Evolutionary conservation across 2,797 vertebrate species (phyloP).

Genomic region (Coluber constrictor): DNA sequence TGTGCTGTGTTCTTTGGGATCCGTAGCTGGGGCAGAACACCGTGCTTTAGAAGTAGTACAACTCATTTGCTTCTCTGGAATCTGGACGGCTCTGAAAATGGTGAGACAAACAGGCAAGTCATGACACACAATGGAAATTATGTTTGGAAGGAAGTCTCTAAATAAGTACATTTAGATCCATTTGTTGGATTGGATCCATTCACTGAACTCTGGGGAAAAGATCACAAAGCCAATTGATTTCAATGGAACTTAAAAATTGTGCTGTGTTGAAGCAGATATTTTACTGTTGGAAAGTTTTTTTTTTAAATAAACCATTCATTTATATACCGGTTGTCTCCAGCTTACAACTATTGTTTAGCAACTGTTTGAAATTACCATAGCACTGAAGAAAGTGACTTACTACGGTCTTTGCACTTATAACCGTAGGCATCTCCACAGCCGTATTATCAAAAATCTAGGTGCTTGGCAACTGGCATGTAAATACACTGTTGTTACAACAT

Average conservation of each 20-base stretch:
- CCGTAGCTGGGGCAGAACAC: too few relatives aligned
- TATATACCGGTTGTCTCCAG: background rate
- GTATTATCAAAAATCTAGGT: background rate
- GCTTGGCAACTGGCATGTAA: background rate
- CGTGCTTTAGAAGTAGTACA: background rate
- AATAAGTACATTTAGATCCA: background rate
- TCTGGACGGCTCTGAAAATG: background rate
- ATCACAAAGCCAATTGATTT: background rate
- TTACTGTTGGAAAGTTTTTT: background rate
- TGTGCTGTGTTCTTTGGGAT: too few relatives aligned
- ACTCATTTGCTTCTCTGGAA: background rate
- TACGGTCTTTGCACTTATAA: background rate
- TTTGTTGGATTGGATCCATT: background rate
- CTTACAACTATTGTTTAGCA: background rate
- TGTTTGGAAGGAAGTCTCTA: background rate
- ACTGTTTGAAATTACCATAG: background rate
- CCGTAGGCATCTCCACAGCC: background rate
- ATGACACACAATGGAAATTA: background rate
- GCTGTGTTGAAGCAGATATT: background rate
- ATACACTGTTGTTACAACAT: background rate
- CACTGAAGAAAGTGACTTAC: background rate
- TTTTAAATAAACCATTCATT: background rate
- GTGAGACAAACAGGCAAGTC: background rate
- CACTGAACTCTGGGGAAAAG: background rate
- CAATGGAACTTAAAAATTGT: background rate